Evolutionary conservation across 2,113 vertebrate species (phyloP).

Genomic region (Hypanus sabinus): DNA sequence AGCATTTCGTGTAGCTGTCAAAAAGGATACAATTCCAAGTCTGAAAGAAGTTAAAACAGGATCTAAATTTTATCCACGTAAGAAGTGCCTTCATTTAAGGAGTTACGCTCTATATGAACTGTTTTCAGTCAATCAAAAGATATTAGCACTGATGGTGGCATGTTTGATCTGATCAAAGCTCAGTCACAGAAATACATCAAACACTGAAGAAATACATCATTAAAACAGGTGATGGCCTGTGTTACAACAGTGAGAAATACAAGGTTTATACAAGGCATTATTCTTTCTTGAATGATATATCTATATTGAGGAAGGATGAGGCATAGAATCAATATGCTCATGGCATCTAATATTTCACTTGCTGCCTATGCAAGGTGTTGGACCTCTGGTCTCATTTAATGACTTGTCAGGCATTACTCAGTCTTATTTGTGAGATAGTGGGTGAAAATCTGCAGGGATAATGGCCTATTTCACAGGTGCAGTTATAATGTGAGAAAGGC

Average conservation of each 20-base stretch:
- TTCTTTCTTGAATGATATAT: conserved; percentile 46
- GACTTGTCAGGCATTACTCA: conserved; percentile 32
- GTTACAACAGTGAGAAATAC: conserved; percentile 44
- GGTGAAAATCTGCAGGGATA: conserved; percentile 41
- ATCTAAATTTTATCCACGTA: background rate
- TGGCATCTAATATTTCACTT: conserved; percentile 53
- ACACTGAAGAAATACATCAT: conserved; percentile 47
- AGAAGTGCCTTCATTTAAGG: background rate
- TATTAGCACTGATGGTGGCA: conserved; percentile 46
- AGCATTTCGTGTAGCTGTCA: too few relatives aligned
- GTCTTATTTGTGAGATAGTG: background rate
- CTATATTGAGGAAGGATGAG: conserved; percentile 50
- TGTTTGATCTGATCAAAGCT: conserved; percentile 40
- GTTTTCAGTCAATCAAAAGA: conserved; percentile 46
- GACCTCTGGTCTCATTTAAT: conserved; percentile 37
- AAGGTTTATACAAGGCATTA: conserved; percentile 41
- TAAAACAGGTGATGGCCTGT: conserved; percentile 45
- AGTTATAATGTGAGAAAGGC: background rate
- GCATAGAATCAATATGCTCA: conserved; percentile 50
- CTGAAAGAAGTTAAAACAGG: background rate
- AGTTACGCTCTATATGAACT: too few relatives aligned
- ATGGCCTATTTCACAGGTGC: conserved; percentile 36
- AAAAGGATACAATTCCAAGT: background rate
- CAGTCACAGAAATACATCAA: conserved; percentile 40
- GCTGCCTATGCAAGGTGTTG: conserved; percentile 41